Percentiles rank a stretch among this genome's conserved stretches.
Evolutionary conservation across 2,113 vertebrate genomes (phyloP).

Genomic region (Brachyhypopomus occidentalis): DNA sequence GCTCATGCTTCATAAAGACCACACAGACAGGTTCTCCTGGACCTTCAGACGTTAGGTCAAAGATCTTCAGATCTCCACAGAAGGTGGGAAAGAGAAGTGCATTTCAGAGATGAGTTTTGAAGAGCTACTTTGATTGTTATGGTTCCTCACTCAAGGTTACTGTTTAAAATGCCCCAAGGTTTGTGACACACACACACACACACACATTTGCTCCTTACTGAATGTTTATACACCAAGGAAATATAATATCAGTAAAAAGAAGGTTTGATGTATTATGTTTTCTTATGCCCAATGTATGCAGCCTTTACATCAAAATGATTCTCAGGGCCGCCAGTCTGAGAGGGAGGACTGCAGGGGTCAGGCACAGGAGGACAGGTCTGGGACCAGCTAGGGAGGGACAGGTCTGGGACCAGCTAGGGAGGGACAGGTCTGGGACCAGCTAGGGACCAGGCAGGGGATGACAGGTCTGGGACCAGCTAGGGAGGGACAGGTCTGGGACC

Average conservation of each 20-base stretch:
- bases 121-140: conserved; percentile 12
- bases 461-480: no score
- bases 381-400: no score
- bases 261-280: not conserved
- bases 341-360: not conserved
- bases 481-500: no score
- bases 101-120: not conserved
- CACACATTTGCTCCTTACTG: no score
- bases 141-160: not conserved
- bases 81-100: not conserved
- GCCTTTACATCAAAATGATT: conserved; percentile 29
- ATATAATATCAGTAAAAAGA: conserved; percentile 10
- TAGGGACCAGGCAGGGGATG: no score
- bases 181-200: not conserved
- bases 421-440: no score
- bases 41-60: conserved; percentile 1
- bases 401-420: no score
- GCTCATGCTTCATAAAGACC: conserved; percentile 27
- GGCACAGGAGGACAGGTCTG: no score
- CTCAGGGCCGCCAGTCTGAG: conserved; percentile 2
- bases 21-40: conserved; percentile 3
- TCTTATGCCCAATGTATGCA: not conserved
- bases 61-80: not conserved
- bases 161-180: not conserved
- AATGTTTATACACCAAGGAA: not conserved